Conservation (phyloP, 2,888 invertebrate species). For the Mythimna loreyi region DNA sequence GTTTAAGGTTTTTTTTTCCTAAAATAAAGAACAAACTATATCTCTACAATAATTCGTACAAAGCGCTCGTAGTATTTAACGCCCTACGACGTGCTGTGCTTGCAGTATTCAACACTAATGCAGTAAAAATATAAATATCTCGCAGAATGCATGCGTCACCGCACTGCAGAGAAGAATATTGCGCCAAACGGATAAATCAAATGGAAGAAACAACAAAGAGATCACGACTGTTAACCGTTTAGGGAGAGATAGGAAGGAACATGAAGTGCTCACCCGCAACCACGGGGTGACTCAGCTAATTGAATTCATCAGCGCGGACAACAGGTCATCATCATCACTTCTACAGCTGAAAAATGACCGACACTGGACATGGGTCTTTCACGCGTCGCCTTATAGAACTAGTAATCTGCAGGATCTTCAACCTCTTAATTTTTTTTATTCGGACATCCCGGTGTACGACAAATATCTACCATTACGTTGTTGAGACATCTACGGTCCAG, state of each 20-base stretch:
- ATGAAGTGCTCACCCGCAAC: neutral
- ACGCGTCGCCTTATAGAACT: neutral
- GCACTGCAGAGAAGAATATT: constrained; percentile 50
- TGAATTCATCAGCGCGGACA: too few species aligned
- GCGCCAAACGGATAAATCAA: constrained; percentile 39
- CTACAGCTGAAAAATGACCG: too few species aligned
- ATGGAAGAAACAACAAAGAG: constrained; percentile 26
- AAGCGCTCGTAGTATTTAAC: neutral
- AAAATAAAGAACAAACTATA: constrained; percentile 8
- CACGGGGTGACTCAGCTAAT: neutral
- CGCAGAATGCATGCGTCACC: constrained; percentile 49
- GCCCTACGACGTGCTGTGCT: neutral
- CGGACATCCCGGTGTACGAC: too few species aligned
- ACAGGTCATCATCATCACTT: too few species aligned
- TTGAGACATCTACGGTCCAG: too few species aligned
- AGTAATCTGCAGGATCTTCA: too few species aligned
- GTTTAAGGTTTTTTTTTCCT: neutral
- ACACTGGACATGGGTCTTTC: neutral
- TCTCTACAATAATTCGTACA: constrained; percentile 1
- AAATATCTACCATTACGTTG: too few species aligned
- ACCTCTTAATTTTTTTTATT: too few species aligned
- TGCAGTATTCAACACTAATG: constrained; percentile 40
- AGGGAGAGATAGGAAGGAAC: neutral
- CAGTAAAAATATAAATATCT: constrained; percentile 51
- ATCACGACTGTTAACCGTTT: neutral